A percentile compares a stretch with the other conserved stretches of the same genome.
These are phyloP conservation scores for Trachelus iudaicus DNA, from an alignment of 2,888 invertebrate genomes.

Conservation along the genomic window DNA sequence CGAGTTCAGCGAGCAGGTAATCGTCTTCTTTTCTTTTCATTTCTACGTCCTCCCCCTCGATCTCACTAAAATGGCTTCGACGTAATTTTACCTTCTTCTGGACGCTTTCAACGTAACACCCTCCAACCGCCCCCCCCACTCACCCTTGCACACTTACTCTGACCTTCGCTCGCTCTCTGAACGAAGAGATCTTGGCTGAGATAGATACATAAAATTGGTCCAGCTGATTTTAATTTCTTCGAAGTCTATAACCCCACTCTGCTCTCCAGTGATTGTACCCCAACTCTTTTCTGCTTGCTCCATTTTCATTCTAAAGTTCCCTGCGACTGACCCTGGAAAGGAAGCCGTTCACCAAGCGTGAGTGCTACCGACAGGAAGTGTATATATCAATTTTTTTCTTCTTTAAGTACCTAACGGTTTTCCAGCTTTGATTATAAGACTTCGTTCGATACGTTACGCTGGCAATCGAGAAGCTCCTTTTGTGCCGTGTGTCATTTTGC, in stretches of 20 bases:
- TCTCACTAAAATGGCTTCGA: neutral
- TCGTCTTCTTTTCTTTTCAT: slow-evolving; percentile 23
- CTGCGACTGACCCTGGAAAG: neutral
- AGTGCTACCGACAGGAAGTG: neutral
- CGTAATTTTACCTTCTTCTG: no score
- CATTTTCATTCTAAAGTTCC: no score
- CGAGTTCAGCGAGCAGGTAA: slow-evolving; percentile 37
- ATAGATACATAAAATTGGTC: neutral
- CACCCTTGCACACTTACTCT: slow-evolving; percentile 13
- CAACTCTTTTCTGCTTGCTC: no score
- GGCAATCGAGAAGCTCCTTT: no score
- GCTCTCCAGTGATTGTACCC: no score
- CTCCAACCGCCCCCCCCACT: slow-evolving; percentile 10
- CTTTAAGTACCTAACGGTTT: neutral
- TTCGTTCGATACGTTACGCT: neutral
- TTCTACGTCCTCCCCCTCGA: slow-evolving; percentile 11
- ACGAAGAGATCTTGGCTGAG: neutral
- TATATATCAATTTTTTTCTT: neutral
- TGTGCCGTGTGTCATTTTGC: no score
- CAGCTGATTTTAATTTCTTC: neutral
- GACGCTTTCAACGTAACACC: no score
- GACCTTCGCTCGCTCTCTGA: neutral
- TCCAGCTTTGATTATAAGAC: neutral
- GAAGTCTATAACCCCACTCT: no score
- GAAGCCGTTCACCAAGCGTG: slow-evolving; percentile 1